Percentiles rank a stretch among this genome's conserved stretches.
phyloP scores from a whole-genome alignment of 2,797 vertebrate genomes.

The Hybognathus amarus region DNA sequence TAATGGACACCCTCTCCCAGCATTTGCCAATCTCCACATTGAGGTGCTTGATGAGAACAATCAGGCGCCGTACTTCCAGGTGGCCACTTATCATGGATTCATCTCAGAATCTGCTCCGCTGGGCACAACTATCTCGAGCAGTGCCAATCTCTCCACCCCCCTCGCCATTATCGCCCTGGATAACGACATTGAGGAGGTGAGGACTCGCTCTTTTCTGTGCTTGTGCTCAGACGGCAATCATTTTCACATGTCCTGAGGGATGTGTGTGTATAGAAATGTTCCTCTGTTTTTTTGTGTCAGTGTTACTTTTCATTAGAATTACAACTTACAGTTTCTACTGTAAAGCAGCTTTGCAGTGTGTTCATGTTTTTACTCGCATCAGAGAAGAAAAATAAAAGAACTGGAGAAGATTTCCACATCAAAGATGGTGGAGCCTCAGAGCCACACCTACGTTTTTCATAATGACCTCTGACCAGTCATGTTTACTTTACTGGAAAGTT shows the following conservation, averaged over 20 bases:
- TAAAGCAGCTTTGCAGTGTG: neutral
- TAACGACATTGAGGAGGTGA: slow-evolving; percentile 95
- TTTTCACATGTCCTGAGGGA: slow-evolving; percentile 8
- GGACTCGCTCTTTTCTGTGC: slow-evolving; percentile 41
- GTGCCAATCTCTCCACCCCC: slow-evolving; percentile 80
- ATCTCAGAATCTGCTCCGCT: slow-evolving; percentile 90
- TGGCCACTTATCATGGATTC: slow-evolving; percentile 86
- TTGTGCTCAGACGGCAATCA: neutral
- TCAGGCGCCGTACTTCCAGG: slow-evolving; percentile 92
- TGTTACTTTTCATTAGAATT: neutral
- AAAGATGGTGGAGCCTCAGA: neutral
- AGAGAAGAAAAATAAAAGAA: neutral
- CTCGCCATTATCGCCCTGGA: slow-evolving; percentile 88
- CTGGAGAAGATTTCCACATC: neutral
- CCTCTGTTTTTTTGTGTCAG: neutral
- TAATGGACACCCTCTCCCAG: slow-evolving; percentile 95
- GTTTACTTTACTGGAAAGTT: neutral
- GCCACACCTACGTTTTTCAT: neutral
- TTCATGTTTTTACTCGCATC: neutral
- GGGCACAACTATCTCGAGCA: slow-evolving; percentile 86
- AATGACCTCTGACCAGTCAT: neutral
- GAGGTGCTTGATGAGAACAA: slow-evolving; percentile 97
- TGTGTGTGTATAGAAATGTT: slow-evolving; percentile 6
- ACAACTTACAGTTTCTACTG: neutral
- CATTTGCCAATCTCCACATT: slow-evolving; percentile 92